Evolutionary conservation across 2,797 vertebrate genomes (phyloP), one percentile per base, ranked within the genome.

Genomic region (Urocyon cinereoargenteus): DNA sequence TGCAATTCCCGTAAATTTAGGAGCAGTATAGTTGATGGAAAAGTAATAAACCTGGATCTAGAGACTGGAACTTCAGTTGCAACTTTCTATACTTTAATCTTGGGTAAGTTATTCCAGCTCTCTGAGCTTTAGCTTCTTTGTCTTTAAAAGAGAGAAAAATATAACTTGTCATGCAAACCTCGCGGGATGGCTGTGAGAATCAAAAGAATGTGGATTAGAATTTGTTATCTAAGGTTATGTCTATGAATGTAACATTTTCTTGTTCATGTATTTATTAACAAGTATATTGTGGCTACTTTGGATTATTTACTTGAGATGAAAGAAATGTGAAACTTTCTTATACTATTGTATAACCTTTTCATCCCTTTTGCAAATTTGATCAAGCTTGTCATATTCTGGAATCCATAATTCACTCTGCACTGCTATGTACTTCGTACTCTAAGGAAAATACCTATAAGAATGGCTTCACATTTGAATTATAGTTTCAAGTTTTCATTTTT

Each of bases 401-500:
- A 31, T 83, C 57, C 26, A 8, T 13, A 55, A 16, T 66, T 13
- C 1, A 2, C 1, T 28, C 11, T 83, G 68, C 1, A 70, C 13
- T 66, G 5, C 10, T 87, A 28, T 31, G 2, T 28, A 86, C 26
- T 49, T 70, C 66, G 16, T 34, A 85, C 66, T 82, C 86, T 79
- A 82, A 95, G 22, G 31, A 96, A 92, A 79, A 85, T 73, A 88
- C 14, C 14, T 66, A 64, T 11, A 91, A 82, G 16, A 88, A 72
- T 62, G 18, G 57, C 55, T 94, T 83, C 36, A 59, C 19, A 70
- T 81, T 84, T 93, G 14, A 94, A 36, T 77, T 7, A 75, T 49
- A 40, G 14, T 92, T 93, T 94, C 57, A 28, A 75, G 36, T 64
- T 96, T 94, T 82, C 45, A 26, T 83, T 90, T 85, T 88, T 40